Evolutionary conservation across 2,888 invertebrate species (phyloP), one percentile per base, ranked within the genome.

Genomic region (Acleris cristana): DNA sequence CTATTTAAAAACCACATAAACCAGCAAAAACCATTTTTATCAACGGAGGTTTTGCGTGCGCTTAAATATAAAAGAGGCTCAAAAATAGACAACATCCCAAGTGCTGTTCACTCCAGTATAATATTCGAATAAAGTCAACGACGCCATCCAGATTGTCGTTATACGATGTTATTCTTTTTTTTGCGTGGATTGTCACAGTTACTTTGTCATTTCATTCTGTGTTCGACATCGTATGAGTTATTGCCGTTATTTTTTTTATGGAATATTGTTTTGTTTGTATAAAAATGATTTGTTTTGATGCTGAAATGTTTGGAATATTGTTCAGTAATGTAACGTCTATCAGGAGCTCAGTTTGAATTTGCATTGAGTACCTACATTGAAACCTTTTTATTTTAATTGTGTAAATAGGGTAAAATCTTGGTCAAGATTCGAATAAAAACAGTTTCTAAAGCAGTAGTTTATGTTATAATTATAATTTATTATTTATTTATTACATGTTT

Each of bases 121-220:
- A 67, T 67, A 62, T 67, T 62, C 62, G 53, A 62, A 67, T 67
- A 52, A 57, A 67, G 58, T 67, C 53, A 63, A 62, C 62, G 45
- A 53, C 30, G 52, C 21, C 51, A 56, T 61, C 56, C 56, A 57
- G 57, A 53, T 66, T 53, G 57, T 62, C 45, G 45, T 57, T 66
- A 62, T 62, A 57, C 21, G 57, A 57, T 63, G 67, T 63, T 63
- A 54, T 58, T 52, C 56, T 48, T 51, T 66, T 19, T 67, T 63
- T 67, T 67, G 62, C 67, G 62, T 67, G 62, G 62, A 63, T 23
- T 63, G 67, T 57, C 67, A 58, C 62, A 67, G 62, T 63, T 63
- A 67, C 57, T 63, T 67, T 56, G 57, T 21, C 21, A 59, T 40
- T 18, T 53, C 40, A 62, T 57, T 58, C 56, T 56, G 23, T 62